phyloP scores from a whole-genome alignment of 2,113 vertebrate genomes.

The Vombatus ursinus region DNA sequence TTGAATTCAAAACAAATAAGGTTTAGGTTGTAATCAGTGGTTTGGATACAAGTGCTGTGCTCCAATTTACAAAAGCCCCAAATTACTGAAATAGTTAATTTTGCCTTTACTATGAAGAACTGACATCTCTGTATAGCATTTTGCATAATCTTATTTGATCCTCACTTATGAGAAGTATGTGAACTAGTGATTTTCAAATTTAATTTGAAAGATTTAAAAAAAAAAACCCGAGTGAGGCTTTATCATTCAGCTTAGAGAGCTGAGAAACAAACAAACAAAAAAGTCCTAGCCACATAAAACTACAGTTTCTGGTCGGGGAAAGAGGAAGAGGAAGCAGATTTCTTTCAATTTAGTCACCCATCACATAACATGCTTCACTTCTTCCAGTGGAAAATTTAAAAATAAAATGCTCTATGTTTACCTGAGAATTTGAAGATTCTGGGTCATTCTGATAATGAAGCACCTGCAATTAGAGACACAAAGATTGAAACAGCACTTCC shows the following conservation, averaged over 20 bases:
- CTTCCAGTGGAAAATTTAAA: background rate
- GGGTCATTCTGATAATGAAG: background rate
- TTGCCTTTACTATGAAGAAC: background rate
- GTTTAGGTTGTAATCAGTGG: background rate
- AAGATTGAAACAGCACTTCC: background rate
- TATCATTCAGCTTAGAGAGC: background rate
- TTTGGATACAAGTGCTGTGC: background rate
- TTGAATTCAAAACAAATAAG: background rate
- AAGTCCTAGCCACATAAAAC: background rate
- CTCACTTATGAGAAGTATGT: background rate
- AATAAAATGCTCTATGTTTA: background rate
- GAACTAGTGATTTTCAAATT: background rate
- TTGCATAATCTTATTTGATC: background rate
- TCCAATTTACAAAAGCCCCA: background rate
- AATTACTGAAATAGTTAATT: background rate
- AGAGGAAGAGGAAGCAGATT: background rate
- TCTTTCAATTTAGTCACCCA: background rate
- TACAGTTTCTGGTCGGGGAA: background rate
- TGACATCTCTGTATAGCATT: background rate
- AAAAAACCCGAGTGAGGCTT: background rate
- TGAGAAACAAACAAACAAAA: background rate
- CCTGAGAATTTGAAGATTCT: background rate
- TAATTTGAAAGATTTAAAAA: background rate
- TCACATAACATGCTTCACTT: background rate
- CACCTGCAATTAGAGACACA: background rate